A percentile compares a stretch with the other conserved stretches of the same genome.
phyloP scores from a whole-genome alignment of 1,140 invertebrate species.

The Drosophila santomea region DNA sequence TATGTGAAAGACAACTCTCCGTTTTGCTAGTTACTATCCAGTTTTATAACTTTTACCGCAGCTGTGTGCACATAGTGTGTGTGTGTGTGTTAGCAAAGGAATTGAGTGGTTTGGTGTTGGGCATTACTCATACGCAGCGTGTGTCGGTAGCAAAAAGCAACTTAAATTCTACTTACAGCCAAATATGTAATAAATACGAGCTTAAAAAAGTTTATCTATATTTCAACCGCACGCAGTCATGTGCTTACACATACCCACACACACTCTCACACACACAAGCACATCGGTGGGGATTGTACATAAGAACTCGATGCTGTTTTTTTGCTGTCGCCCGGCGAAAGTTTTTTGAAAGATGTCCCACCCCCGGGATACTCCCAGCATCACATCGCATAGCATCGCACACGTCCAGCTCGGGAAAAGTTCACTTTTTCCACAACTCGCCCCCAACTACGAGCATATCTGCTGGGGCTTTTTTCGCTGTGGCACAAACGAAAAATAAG shows the following conservation, averaged over 20 bases:
- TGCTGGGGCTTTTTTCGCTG: conserved; percentile 14
- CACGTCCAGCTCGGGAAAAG: conserved; percentile 75
- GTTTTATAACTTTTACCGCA: background rate
- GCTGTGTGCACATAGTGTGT: conserved; percentile 7
- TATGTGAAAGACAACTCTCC: background rate
- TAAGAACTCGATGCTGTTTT: conserved; percentile 60
- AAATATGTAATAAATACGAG: conserved; percentile 83
- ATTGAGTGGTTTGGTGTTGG: conserved; percentile 19
- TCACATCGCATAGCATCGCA: conserved; percentile 41
- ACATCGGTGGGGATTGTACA: conserved; percentile 25
- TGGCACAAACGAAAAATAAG: conserved; percentile 61
- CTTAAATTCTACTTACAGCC: conserved; percentile 83
- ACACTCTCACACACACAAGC: conserved; percentile 1
- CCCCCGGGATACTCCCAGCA: conserved; percentile 15
- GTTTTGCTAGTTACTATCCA: background rate
- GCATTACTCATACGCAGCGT: conserved; percentile 73
- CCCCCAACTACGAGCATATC: conserved; percentile 13
- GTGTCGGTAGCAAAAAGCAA: conserved; percentile 68
- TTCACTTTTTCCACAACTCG: conserved; percentile 40
- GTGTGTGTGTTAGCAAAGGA: conserved; percentile 14
- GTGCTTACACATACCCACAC: conserved; percentile 45
- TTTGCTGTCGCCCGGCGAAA: conserved; percentile 74
- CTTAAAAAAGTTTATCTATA: conserved; percentile 83
- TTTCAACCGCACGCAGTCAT: conserved; percentile 81
- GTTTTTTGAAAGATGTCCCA: conserved; percentile 78